Base-by-base conservation (phyloP, 2,888 invertebrate genomes). In the Lacanobia wlatinum region DNA sequence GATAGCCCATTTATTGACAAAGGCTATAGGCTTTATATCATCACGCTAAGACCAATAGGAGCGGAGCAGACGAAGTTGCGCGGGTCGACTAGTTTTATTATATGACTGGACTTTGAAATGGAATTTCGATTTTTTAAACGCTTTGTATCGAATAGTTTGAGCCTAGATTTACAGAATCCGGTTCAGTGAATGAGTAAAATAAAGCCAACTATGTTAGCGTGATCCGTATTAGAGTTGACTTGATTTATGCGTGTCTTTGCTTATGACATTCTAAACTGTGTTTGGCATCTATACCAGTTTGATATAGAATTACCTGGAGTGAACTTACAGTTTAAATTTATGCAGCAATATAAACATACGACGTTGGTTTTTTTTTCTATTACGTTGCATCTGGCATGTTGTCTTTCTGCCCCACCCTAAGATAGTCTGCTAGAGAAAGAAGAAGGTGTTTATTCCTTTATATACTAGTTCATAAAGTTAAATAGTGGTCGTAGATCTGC, bases 111-210 rank as follows among this genome's bases (percentile, higher is more conserved):
- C 65, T 58, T 73, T 18, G 3, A 4, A 73, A 56, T 43, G 43
- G n/a, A n/a, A 18, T n/a, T 34, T 50, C 12, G 12, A 23, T 8
- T 72, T 73, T 73, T 65, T 12, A 9, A 73, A 67, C 23, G 4
- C 14, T 50, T 50, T 50, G 12, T 7, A 18, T 18, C 16, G 14
- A 6, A 28, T 56, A 9, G 23, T 63, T 55, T 55, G 2, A 14
- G 12, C 21, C 1, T 21, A 8, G 21, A 18, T 73, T 46, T 6
- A 18, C 4, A 34, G 2, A 55, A 55, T 73, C 10, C 7, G 6
- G 2, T 5, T 48, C 7, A 28, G 40, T 60, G 0, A 46, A 43
- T 61, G 4, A 61, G 18, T 18, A 48, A 18, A 18, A 48, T 48
- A 6, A 18, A 48, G 48, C 48, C 48, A 48, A 48, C 16, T 48